Conservation (phyloP, 2,113 vertebrate species). For the Macquaria australasica region DNA sequence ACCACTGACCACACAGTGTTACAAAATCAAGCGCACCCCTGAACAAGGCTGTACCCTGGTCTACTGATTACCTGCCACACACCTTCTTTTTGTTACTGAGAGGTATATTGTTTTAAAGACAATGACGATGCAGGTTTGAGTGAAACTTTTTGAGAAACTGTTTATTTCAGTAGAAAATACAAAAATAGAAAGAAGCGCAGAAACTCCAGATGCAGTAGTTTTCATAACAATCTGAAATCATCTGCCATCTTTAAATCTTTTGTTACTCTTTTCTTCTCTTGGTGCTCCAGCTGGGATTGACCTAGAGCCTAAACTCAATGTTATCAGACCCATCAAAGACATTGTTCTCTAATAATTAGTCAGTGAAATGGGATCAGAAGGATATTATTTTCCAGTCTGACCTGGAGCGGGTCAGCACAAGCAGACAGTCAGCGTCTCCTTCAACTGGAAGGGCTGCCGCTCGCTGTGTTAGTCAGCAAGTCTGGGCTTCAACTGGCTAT, state of each 20-base stretch:
- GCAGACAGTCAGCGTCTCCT: constrained; percentile 49
- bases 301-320: constrained; percentile 3
- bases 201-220: not conserved
- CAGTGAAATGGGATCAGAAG: constrained; percentile 65
- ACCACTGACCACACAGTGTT: too few relatives aligned
- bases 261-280: not conserved
- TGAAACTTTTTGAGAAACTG: not conserved
- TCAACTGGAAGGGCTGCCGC: constrained; percentile 2
- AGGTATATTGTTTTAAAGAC: not conserved
- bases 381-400: constrained; percentile 54
- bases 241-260: not conserved
- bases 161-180: not conserved
- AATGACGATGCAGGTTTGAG: not conserved
- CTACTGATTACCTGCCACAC: too few relatives aligned
- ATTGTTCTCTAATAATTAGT: constrained; percentile 45
- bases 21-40: too few relatives aligned
- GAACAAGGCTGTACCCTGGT: too few relatives aligned
- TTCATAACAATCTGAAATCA: not conserved
- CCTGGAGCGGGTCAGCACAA: constrained; percentile 47
- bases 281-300: not conserved
- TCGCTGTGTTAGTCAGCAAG: constrained; percentile 46
- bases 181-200: not conserved
- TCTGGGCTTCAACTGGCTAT: constrained; percentile 25
- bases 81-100: too few relatives aligned
- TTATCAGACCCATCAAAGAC: constrained; percentile 8